A percentile compares a stretch with the other conserved stretches of the same genome.
Conservation (phyloP, 2,888 invertebrate genomes). For the Parelbella ahira region DNA sequence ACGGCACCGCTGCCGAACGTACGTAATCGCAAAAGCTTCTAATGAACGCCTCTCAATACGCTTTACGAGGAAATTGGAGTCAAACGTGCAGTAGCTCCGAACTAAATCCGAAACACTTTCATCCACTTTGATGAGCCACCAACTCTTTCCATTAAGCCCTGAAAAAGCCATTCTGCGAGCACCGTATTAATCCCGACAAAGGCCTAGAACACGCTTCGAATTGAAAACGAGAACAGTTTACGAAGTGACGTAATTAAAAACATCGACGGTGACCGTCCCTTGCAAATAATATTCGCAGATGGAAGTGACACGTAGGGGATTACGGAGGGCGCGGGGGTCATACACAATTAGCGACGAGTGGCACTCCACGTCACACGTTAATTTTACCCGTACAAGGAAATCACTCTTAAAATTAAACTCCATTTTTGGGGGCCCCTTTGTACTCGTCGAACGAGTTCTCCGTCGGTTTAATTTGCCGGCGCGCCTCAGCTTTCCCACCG, state of each 20-base stretch:
- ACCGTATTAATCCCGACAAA: constrained; percentile 50
- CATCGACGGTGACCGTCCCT: constrained; percentile 31
- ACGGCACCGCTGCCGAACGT: too few species aligned
- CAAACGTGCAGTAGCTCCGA: constrained; percentile 28
- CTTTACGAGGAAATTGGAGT: constrained; percentile 28
- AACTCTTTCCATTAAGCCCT: constrained; percentile 42
- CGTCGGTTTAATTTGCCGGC: constrained; percentile 49
- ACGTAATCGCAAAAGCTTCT: constrained; percentile 9
- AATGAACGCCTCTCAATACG: constrained; percentile 31
- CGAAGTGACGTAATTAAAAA: constrained; percentile 48
- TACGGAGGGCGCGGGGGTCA: constrained; percentile 42
- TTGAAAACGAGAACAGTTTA: constrained; percentile 48
- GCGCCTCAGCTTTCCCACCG: constrained; percentile 38
- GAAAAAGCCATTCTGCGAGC: constrained; percentile 40
- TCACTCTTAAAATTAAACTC: constrained; percentile 61
- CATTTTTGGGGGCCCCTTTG: constrained; percentile 45
- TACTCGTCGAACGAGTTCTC: constrained; percentile 27
- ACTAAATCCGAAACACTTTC: constrained; percentile 31
- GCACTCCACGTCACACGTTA: constrained; percentile 54
- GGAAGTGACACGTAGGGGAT: constrained; percentile 38
- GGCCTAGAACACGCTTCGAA: constrained; percentile 36
- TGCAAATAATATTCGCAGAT: constrained; percentile 26
- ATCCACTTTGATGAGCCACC: constrained; percentile 30
- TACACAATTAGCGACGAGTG: constrained; percentile 66
- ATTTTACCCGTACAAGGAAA: constrained; percentile 56